Conservation (phyloP, 2,888 invertebrate genomes). For the Stegophylla sp. region DNA sequence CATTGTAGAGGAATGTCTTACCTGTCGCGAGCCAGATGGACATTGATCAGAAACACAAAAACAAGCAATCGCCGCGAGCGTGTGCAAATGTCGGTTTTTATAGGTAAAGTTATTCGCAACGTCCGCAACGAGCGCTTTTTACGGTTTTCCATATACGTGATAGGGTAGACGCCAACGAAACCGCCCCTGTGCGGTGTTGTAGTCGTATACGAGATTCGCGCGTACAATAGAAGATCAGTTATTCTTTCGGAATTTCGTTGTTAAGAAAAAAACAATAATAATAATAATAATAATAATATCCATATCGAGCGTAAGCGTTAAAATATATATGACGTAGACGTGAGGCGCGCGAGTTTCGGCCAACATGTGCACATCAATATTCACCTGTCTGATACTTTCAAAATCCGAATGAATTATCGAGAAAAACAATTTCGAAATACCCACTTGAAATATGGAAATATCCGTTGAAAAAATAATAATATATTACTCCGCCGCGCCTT, state of each 20-base stretch:
- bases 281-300: neutral
- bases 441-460: conserved; percentile 35
- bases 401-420: conserved; percentile 46
- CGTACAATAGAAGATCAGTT: conserved; percentile 9
- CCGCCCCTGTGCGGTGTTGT: neutral
- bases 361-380: conserved; percentile 37
- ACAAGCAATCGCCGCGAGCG: conserved; percentile 45
- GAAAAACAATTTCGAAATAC: conserved; percentile 28
- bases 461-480: conserved; percentile 2
- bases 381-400: conserved; percentile 41
- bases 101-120: conserved; percentile 43
- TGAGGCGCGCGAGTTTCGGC: neutral
- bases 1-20: conserved; percentile 1
- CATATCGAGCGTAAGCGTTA: neutral
- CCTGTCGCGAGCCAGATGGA: conserved; percentile 40
- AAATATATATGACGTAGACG: neutral
- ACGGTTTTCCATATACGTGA: conserved; percentile 17
- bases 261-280: neutral
- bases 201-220: too few relatives aligned
- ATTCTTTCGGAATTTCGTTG: neutral
- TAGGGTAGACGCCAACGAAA: neutral
- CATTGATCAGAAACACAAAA: conserved; percentile 53
- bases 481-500: too few relatives aligned
- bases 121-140: conserved; percentile 55
- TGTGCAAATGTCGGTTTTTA: conserved; percentile 48